Evolutionary conservation across 2,888 invertebrate species (phyloP).

Genomic region (Diplolepis rosae): DNA sequence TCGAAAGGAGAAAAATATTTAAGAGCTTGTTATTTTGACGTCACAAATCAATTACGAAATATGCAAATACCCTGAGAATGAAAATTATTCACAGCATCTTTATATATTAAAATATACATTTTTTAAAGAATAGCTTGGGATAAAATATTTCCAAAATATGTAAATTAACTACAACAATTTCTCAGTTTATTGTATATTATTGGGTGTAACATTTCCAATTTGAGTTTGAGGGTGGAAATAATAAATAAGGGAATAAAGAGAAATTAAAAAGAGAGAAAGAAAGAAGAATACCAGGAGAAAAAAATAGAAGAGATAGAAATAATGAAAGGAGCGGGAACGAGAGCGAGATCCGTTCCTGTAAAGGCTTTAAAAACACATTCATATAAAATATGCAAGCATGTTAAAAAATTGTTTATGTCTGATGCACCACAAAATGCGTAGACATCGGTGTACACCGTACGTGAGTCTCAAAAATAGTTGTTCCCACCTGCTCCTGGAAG

Average conservation of each 20-base stretch:
- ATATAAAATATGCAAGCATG: conserved; percentile 75
- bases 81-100: too few relatives aligned
- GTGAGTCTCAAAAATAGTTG: conserved; percentile 74
- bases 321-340: conserved; percentile 55
- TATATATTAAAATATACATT: too few relatives aligned
- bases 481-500: conserved; percentile 75
- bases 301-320: conserved; percentile 38
- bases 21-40: too few relatives aligned
- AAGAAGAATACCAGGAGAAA: conserved; percentile 38
- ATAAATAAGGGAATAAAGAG: conserved; percentile 69
- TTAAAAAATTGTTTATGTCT: conserved; percentile 75
- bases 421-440: conserved; percentile 74
- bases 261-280: conserved; percentile 70
- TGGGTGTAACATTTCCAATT: not conserved
- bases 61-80: too few relatives aligned
- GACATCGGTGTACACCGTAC: conserved; percentile 72
- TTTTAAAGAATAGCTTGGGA: too few relatives aligned
- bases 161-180: too few relatives aligned
- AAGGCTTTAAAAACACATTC: conserved; percentile 74
- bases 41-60: too few relatives aligned
- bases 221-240: conserved; percentile 9
- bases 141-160: too few relatives aligned
- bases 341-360: conserved; percentile 73
- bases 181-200: not conserved
- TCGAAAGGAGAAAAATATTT: too few relatives aligned